Evolutionary conservation across 2,113 vertebrate species (phyloP), one percentile per base, ranked within the genome.

Genomic region (Siniperca chuatsi): DNA sequence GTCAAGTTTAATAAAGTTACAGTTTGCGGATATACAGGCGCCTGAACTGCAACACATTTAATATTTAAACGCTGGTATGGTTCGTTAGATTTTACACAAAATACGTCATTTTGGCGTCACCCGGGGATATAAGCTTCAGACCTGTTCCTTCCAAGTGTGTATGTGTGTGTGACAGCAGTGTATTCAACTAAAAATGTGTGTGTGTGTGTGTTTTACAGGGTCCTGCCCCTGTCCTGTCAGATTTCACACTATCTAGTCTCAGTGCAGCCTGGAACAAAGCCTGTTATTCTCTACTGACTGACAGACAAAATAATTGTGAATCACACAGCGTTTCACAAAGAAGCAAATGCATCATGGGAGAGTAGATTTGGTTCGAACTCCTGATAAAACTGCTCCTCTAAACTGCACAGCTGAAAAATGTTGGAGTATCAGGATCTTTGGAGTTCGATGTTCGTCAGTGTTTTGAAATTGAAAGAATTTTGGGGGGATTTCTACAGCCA

Each of bases 181-280:
- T 12, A 6, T 72, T n/a, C 33, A 55, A 15, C 50, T 8, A 11
- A 37, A 15, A 35, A 18, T 20, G 60, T 57, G 55, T 61, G 37
- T 75, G 61, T 62, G 68, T 68, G 55, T 68, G 54, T 66, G 67
- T 35, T n/a, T 18, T 72, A 44, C 54, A 18, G 4, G 54, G 68
- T 66, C 29, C n/a, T 58, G 60, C 10, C 44, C 75, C 54, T 67
- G 83, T 89, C 83, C 65, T 7, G 54, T 55, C 70, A 78, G 6
- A 90, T 90, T 87, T 79, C 82, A 90, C 82, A 85, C 82, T 15
- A 2, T 79, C 64, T 54, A 0, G 40, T 87, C 69, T 78, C 68
- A 2, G 4, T 13, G 20, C 55, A 35, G 29, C 2, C 42, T 12
- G 8, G 5, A 81, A 79, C 82, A 81, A 76, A 80, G 64, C 64